Conservation (phyloP, 1,140 invertebrate genomes). For the Cydia fagiglandana region DNA sequence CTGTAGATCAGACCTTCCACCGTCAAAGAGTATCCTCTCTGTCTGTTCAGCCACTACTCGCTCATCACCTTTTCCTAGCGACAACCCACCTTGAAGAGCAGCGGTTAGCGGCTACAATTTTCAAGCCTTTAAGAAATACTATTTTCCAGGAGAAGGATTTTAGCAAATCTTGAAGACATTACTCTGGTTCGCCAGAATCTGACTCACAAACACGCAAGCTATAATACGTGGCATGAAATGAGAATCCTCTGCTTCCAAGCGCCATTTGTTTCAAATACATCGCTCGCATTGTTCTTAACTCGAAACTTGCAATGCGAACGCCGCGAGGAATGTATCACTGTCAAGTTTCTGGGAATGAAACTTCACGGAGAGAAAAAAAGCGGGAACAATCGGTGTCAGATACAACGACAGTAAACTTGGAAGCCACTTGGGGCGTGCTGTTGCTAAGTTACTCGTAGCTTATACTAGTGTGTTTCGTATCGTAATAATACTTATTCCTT, state of each 20-base stretch:
- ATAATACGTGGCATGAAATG: background rate
- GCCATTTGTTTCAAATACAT: conserved; percentile 37
- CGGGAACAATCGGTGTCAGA: conserved; percentile 67
- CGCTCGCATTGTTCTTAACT: conserved; percentile 47
- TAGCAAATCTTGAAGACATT: background rate
- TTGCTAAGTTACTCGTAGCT: conserved; percentile 7
- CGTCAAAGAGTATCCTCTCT: too few relatives aligned
- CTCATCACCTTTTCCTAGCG: too few relatives aligned
- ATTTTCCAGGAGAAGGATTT: too few relatives aligned
- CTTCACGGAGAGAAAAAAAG: conserved; percentile 56
- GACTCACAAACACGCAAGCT: background rate
- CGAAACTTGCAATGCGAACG: conserved; percentile 37
- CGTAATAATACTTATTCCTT: too few relatives aligned
- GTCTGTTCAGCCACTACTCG: too few relatives aligned
- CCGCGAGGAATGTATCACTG: conserved; percentile 49
- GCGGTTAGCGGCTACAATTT: too few relatives aligned
- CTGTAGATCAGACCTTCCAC: too few relatives aligned
- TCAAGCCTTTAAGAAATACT: too few relatives aligned
- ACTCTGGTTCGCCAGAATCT: background rate
- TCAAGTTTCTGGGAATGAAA: conserved; percentile 55
- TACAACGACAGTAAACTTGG: conserved; percentile 63
- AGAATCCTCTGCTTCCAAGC: conserved; percentile 34
- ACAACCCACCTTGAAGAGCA: too few relatives aligned
- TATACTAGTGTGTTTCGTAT: background rate
- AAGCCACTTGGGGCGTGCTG: conserved; percentile 37